Conservation (phyloP, 2,888 invertebrate species). For the Macaria notata region DNA sequence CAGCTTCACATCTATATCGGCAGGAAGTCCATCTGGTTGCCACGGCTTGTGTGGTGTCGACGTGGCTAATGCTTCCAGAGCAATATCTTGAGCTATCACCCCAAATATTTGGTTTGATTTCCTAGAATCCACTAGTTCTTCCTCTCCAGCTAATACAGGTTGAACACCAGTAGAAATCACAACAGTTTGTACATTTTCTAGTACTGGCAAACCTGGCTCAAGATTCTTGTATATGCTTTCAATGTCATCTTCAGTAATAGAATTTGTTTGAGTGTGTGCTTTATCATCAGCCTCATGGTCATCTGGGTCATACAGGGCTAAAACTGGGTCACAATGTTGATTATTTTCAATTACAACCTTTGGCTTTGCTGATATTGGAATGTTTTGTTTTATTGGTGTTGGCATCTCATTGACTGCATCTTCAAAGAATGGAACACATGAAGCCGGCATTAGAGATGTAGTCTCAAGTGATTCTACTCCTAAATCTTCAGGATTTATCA, state of each 20-base stretch:
- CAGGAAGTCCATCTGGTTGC: constrained; percentile 14
- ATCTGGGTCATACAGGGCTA: neutral
- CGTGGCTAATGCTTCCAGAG: constrained; percentile 58
- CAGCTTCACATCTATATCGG: constrained; percentile 19
- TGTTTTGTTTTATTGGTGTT: constrained; percentile 1
- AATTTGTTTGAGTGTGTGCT: constrained; percentile 8
- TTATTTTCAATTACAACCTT: neutral
- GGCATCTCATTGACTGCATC: constrained; percentile 57
- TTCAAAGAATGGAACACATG: constrained; percentile 56
- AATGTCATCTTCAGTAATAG: constrained; percentile 22
- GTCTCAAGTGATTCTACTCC: constrained; percentile 42
- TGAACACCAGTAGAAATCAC: constrained; percentile 62
- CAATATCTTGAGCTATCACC: constrained; percentile 30
- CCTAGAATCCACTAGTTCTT: neutral
- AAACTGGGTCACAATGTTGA: neutral
- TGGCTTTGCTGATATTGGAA: constrained; percentile 1
- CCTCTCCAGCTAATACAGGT: constrained; percentile 17
- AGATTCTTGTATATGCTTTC: constrained; percentile 36
- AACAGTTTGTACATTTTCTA: constrained; percentile 51
- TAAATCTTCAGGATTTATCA: constrained; percentile 72
- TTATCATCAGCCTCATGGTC: constrained; percentile 15
- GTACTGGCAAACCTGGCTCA: constrained; percentile 21
- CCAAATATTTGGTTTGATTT: constrained; percentile 1
- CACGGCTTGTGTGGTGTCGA: constrained; percentile 61
- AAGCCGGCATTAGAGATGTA: constrained; percentile 23